Evolutionary conservation across 2,113 vertebrate species (phyloP).

Genomic region (Shinisaurus crocodilurus): DNA sequence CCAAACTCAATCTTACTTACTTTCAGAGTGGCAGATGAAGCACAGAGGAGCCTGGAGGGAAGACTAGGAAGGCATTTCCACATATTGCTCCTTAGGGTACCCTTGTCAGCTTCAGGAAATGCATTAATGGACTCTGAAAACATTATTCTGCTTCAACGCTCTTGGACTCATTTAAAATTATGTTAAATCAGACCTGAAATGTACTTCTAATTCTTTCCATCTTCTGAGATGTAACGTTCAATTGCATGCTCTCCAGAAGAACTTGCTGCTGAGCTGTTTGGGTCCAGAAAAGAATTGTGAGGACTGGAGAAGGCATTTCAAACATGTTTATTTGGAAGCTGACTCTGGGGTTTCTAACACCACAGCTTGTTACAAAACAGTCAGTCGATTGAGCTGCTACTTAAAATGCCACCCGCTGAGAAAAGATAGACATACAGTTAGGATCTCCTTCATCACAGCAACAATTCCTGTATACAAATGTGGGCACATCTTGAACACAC

Average conservation of each 20-base stretch:
- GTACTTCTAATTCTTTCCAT: constrained; percentile 6
- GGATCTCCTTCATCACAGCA: neutral
- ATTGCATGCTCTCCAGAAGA: constrained; percentile 12
- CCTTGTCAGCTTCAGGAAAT: neutral
- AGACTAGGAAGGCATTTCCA: constrained; percentile 21
- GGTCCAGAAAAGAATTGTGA: neutral
- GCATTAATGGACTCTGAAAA: constrained; percentile 40
- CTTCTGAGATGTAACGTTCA: constrained; percentile 27
- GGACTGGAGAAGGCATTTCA: constrained; percentile 1
- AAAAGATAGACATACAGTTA: neutral
- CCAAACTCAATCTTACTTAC: constrained; percentile 6
- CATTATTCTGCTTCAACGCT: constrained; percentile 23
- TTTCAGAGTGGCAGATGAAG: constrained; percentile 10
- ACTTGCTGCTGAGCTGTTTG: neutral
- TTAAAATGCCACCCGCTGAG: neutral
- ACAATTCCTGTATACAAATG: neutral
- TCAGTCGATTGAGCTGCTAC: neutral
- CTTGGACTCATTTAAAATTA: constrained; percentile 46
- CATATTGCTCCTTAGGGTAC: neutral
- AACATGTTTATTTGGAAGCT: neutral
- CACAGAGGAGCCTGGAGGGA: neutral
- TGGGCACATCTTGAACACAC: neutral
- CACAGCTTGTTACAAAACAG: neutral
- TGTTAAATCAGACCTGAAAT: constrained; percentile 40
- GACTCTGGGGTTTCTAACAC: neutral